These are phyloP conservation scores for Drosophila sechellia DNA, from an alignment of 1,140 invertebrate species.

Conservation along the genomic window DNA sequence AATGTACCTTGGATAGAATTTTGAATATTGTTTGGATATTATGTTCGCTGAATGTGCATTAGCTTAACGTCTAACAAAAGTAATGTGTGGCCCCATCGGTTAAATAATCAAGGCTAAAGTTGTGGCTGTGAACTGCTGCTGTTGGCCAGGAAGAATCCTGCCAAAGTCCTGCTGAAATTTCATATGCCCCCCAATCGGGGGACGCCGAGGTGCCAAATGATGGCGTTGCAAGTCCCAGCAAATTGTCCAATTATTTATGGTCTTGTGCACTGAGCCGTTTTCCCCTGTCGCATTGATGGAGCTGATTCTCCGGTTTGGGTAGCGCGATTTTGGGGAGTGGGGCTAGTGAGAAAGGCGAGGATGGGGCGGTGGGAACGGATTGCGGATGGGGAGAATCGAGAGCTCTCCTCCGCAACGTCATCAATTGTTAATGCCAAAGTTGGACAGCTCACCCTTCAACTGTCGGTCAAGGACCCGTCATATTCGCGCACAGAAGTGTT, in stretches of 20 bases:
- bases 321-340: too few species aligned
- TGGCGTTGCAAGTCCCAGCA: constrained; percentile 36
- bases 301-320: too few species aligned
- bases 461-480: constrained; percentile 4
- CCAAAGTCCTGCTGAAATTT: not conserved
- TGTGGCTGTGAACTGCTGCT: too few species aligned
- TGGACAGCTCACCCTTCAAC: constrained; percentile 13
- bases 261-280: constrained; percentile 12
- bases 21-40: too few species aligned
- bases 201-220: constrained; percentile 47
- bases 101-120: too few species aligned
- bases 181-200: not conserved
- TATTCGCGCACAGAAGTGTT: not conserved
- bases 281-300: not conserved
- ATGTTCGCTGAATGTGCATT: too few species aligned
- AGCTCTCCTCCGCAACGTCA: not conserved
- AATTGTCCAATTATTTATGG: constrained; percentile 58
- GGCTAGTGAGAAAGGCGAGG: too few species aligned
- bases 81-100: too few species aligned
- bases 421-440: constrained; percentile 43
- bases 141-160: not conserved
- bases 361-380: too few species aligned
- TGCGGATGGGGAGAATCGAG: not conserved
- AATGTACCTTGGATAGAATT: too few species aligned
- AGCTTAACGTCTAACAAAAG: too few species aligned